Evolutionary conservation across 1,140 invertebrate species (phyloP), one percentile per base, ranked within the genome.

Genomic region (Cyrtorhinus lividipennis): DNA sequence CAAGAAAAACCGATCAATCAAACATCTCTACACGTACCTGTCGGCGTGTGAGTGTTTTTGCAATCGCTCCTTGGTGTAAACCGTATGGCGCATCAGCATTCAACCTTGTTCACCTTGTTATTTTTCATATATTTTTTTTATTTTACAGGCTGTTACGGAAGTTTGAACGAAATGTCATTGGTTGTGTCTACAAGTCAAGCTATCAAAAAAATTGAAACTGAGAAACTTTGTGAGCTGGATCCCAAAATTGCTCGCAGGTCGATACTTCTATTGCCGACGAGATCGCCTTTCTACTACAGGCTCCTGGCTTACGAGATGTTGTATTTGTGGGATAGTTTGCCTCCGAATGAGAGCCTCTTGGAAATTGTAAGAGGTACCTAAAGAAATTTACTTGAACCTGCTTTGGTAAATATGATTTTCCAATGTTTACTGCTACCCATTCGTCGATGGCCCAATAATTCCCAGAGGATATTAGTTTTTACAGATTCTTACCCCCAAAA

Each of bases 291-390:
- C 30, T 68, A 65, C 24, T 66, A 62, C 63, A 77, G 78, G 64
- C 70, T 87, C 30, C 73, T 85, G 13, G 75, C 81, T 26, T 81
- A 83, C 68, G 85, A 87, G 71, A 73, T 86, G 66, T 72, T 87
- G 2, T 87, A 85, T 66, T 72, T 87, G 24, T 87, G 85, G 85
- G 85, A 86, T 69, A 79, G 83, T 2, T 72, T 87, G 66, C 78
- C 83, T 5, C 18, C 48, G 8, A 10, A 12, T 8, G 48, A 53
- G 20, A 20, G 20, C 20, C 10, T 53, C 8, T 10, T 12, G 10
- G 5, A 13, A 12, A 53, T 53, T 20, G 20, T 53, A 13, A n/a
- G n/a, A n/a, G n/a, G n/a, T n/a, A n/a, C n/a, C n/a, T n/a, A n/a
- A n/a, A n/a, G n/a, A n/a, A n/a, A n/a, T n/a, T n/a, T n/a, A n/a